Evolutionary conservation across 92 coral and sea anemone species (phyloP).

Genomic region (Parazoanthus darwini): DNA sequence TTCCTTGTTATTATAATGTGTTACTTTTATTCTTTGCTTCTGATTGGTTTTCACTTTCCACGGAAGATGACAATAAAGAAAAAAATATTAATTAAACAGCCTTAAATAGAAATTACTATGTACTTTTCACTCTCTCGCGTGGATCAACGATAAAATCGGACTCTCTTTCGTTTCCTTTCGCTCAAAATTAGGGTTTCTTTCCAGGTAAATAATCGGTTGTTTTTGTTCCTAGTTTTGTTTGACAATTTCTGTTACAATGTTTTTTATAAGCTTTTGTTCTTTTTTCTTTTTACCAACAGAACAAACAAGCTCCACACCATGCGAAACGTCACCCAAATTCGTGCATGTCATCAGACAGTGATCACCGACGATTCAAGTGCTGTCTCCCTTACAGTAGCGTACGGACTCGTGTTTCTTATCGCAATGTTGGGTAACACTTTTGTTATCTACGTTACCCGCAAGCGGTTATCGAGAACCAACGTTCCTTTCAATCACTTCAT

Average conservation of each 20-base stretch:
- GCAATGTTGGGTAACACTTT: background rate
- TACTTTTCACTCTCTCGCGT: background rate
- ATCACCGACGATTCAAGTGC: background rate
- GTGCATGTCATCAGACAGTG: background rate
- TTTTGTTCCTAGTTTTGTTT: background rate
- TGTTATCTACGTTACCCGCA: background rate
- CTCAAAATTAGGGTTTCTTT: background rate
- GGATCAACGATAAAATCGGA: background rate
- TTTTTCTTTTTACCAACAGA: background rate
- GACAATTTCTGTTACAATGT: background rate
- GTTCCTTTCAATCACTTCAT: constrained; percentile 7
- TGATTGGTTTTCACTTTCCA: background rate
- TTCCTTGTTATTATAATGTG: background rate
- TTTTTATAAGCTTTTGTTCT: background rate
- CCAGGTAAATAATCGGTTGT: background rate
- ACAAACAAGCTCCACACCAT: background rate
- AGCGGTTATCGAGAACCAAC: background rate
- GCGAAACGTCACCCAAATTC: background rate
- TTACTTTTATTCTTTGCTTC: background rate
- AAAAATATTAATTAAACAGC: background rate
- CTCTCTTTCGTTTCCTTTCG: background rate
- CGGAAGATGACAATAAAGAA: background rate
- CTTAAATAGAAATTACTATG: background rate
- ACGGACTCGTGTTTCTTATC: background rate
- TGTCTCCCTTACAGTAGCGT: background rate